phyloP scores from a whole-genome alignment of 2,797 vertebrate species.

The Columba guinea region DNA sequence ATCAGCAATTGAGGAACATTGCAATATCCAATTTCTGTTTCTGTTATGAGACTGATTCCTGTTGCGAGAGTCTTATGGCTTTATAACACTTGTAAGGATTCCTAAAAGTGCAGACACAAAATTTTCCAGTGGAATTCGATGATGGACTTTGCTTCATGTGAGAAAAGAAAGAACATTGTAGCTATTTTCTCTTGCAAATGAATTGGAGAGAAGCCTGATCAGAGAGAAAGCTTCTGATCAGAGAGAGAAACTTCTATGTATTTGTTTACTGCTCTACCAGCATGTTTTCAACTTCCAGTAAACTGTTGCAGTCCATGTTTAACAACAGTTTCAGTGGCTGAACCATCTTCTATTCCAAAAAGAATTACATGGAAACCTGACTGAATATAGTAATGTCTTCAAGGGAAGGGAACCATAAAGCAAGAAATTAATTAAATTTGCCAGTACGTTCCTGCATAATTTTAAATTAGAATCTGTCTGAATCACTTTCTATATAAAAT shows the following conservation, averaged over 20 bases:
- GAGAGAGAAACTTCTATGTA: neutral
- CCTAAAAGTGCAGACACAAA: neutral
- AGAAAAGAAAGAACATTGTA: neutral
- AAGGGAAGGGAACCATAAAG: constrained; percentile 6
- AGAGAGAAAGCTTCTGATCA: neutral
- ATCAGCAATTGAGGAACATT: fast-evolving
- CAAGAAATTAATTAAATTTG: neutral
- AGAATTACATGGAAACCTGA: neutral
- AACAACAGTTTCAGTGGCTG: neutral
- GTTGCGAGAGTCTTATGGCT: neutral
- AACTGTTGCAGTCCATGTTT: neutral
- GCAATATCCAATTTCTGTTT: neutral
- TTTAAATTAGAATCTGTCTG: constrained; percentile 35
- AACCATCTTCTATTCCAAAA: neutral
- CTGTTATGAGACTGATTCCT: neutral
- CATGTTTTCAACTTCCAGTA: neutral
- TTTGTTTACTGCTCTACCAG: neutral
- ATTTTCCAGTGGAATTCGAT: neutral
- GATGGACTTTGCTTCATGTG: neutral
- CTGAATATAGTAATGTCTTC: neutral
- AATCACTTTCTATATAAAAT: neutral
- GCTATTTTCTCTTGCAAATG: neutral
- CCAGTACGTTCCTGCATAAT: neutral
- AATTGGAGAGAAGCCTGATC: neutral
- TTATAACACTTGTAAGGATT: neutral